Conservation (phyloP, 2,888 invertebrate species). For the Vesta saturnalis region DNA sequence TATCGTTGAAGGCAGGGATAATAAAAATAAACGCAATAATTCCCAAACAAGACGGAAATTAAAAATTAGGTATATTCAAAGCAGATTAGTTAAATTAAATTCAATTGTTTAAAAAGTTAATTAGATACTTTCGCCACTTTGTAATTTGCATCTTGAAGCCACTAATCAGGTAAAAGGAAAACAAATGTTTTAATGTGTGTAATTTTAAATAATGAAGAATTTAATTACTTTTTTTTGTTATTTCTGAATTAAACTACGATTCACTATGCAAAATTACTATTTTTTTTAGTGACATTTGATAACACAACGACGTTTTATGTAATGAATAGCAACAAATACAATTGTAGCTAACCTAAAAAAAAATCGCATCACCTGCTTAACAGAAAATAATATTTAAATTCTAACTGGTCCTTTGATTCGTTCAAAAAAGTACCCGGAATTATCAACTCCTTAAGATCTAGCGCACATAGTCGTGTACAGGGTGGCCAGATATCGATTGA, state of each 20-base stretch:
- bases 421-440: too few species aligned
- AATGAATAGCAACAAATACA: too few species aligned
- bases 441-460: too few species aligned
- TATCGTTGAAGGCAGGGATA: not conserved
- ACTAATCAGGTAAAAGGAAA: conserved; percentile 1
- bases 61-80: conserved; percentile 23
- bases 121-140: conserved; percentile 26
- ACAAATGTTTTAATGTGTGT: not conserved
- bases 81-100: conserved; percentile 21
- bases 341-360: too few species aligned
- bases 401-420: too few species aligned
- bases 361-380: too few species aligned
- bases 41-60: conserved; percentile 27
- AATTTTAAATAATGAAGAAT: not conserved
- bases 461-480: too few species aligned
- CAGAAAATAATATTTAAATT: too few species aligned
- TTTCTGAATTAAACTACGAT: conserved; percentile 1
- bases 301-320: too few species aligned
- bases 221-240: not conserved
- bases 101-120: conserved; percentile 23
- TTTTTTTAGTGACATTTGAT: too few species aligned
- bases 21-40: conserved; percentile 3
- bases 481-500: too few species aligned
- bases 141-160: conserved; percentile 22
- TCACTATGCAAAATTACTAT: not conserved